phyloP scores from a whole-genome alignment of 1,140 invertebrate species.

The Hesperophylax magnus region DNA sequence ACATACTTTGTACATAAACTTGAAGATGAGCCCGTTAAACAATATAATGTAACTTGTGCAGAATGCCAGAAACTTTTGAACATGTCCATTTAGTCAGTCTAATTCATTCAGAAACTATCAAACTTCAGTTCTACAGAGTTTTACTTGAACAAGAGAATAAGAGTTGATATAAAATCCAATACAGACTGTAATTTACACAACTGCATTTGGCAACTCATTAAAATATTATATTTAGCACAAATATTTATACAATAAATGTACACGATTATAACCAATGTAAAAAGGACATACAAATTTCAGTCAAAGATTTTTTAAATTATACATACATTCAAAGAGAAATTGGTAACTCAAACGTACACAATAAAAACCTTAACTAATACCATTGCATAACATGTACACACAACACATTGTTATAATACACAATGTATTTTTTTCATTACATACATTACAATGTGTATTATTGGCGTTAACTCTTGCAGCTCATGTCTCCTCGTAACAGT shows the following conservation, averaged over 20 bases:
- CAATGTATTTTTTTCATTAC: conserved; percentile 24
- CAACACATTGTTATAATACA: conserved; percentile 9
- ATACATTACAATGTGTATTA: conserved; percentile 29
- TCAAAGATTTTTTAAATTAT: conserved; percentile 41
- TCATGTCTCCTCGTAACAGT: too few species aligned
- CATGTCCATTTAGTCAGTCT: background rate
- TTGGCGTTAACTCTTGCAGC: background rate
- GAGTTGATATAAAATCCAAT: background rate
- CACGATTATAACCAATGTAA: conserved; percentile 36
- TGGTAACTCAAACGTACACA: conserved; percentile 40
- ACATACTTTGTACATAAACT: background rate
- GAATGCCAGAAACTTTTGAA: too few species aligned
- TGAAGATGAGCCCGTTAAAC: background rate
- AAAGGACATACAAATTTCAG: conserved; percentile 44
- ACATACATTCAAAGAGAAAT: conserved; percentile 35
- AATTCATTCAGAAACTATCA: background rate
- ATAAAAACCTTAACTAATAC: conserved; percentile 34
- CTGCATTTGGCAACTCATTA: conserved; percentile 28
- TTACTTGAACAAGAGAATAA: background rate
- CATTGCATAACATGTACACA: conserved; percentile 29
- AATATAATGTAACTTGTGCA: background rate
- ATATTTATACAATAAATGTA: conserved; percentile 34
- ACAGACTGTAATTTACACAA: conserved; percentile 9
- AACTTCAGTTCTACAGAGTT: background rate
- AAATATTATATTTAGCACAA: conserved; percentile 17